Evolutionary conservation across 2,113 vertebrate genomes (phyloP), one percentile per base, ranked within the genome.

Genomic region (Triplophysa tibetana): DNA sequence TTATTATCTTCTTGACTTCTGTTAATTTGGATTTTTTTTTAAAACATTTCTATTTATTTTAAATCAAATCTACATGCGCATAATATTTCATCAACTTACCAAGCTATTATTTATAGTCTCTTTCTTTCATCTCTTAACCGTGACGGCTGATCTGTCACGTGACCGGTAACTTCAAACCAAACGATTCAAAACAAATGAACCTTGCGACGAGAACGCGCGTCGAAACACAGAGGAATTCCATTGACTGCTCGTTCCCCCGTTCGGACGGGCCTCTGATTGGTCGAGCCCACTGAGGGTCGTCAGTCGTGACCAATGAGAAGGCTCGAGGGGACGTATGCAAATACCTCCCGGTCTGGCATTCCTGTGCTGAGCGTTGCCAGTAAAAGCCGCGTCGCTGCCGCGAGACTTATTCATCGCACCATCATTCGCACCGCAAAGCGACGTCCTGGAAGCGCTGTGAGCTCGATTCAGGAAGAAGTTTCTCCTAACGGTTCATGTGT

Each of bases 201-300:
- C 8, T 13, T 75, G 23, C 26, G 29, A 13, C 75, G 45, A 50
- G 29, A 17, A 66, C 67, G 33, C 67, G 66, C 38, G 29, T 64
- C 82, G 9, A 80, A 73, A 81, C 48, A 72, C 48, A 79, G 41
- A 79, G 85, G 86, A 85, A 87, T 86, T 69, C 77, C 85, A 86
- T 84, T 87, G 83, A 86, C 83, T 48, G 77, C 41, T 75, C 63
- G 68, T 65, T 63, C n/a, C 56, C 73, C 62, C 64, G 82, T 62
- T 67, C 89, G 89, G 88, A 89, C 88, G 19, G 10, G 4, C 13
- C 76, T 8, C 75, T 85, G 83, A 92, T 91, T 93, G 90, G 92
- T 26, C 66, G 9, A 60, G 17, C 11, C 1, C 2, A 16, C n/a
- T 9, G 1, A 62, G 33, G 54, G 24, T 45, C 12, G 79, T 66